A percentile compares a stretch with the other conserved stretches of the same genome.
These are phyloP conservation scores for Drosophila mayri DNA, from an alignment of 1,140 invertebrate species.

Conservation along the genomic window DNA sequence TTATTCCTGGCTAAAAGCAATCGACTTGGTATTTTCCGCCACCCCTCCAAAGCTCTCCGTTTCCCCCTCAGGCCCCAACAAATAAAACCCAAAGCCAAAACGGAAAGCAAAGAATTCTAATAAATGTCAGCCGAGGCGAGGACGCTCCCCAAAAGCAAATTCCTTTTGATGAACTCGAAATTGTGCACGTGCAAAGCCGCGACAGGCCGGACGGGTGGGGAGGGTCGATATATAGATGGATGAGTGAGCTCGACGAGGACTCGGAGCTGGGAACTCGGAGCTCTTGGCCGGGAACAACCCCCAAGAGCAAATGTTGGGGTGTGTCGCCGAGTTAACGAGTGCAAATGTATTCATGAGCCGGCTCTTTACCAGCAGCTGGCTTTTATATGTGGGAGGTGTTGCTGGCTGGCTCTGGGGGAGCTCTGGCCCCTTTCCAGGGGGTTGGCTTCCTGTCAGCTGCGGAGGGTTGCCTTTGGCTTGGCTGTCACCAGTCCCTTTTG, in stretches of 20 bases:
- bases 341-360: conserved; percentile 84
- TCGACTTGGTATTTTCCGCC: conserved; percentile 59
- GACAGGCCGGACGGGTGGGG: conserved; percentile 3
- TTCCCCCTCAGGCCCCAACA: conserved; percentile 1
- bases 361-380: conserved; percentile 68
- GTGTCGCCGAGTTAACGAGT: conserved; percentile 79
- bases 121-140: conserved; percentile 69
- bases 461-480: conserved; percentile 14
- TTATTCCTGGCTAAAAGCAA: conserved; percentile 71
- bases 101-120: conserved; percentile 71
- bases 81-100: conserved; percentile 4
- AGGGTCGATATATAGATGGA: conserved; percentile 14
- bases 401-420: conserved; percentile 16
- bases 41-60: background rate
- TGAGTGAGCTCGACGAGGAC: conserved; percentile 32
- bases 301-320: conserved; percentile 56
- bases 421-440: conserved; percentile 12
- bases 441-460: conserved; percentile 74
- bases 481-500: conserved; percentile 1
- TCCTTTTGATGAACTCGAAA: conserved; percentile 82
- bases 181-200: conserved; percentile 79
- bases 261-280: background rate
- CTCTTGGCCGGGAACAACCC: conserved; percentile 45
- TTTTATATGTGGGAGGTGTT: conserved; percentile 42
- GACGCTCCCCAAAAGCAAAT: conserved; percentile 64